These are phyloP conservation scores for Aplodontia rufa DNA, from an alignment of 2,113 vertebrate genomes.

Conservation along the genomic window DNA sequence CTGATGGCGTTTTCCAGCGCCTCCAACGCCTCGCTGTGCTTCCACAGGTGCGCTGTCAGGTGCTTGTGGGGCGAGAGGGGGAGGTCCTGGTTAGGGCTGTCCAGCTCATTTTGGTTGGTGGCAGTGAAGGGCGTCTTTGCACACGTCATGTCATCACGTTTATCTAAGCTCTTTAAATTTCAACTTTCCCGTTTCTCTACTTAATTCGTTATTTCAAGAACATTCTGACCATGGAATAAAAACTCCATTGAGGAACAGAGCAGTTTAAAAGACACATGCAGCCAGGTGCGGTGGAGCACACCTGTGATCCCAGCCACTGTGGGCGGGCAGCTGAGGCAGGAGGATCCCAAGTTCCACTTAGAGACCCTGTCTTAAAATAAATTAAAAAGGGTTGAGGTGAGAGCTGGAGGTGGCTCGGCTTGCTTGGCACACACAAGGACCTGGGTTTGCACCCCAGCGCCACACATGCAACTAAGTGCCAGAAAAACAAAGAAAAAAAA, in stretches of 20 bases:
- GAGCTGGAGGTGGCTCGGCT: too few relatives aligned
- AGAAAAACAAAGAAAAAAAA: too few relatives aligned
- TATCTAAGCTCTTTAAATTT: background rate
- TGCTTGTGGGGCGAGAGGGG: slow-evolving; percentile 81
- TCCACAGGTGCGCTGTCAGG: slow-evolving; percentile 91
- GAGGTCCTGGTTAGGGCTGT: background rate
- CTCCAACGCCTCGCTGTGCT: slow-evolving; percentile 91
- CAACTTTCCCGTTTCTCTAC: background rate
- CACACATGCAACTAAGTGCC: too few relatives aligned
- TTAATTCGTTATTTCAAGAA: background rate
- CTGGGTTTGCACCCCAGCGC: too few relatives aligned
- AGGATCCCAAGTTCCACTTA: too few relatives aligned
- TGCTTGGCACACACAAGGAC: too few relatives aligned
- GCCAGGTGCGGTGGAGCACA: too few relatives aligned
- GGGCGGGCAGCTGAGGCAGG: too few relatives aligned
- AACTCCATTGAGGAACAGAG: background rate
- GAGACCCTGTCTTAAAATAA: too few relatives aligned
- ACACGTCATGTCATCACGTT: fast-evolving
- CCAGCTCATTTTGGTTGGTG: fast-evolving
- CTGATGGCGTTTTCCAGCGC: slow-evolving; percentile 91
- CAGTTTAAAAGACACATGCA: background rate
- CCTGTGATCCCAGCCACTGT: too few relatives aligned
- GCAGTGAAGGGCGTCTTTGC: fast-evolving
- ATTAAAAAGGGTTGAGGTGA: too few relatives aligned
- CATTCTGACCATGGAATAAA: background rate